Evolutionary conservation across 2,888 invertebrate species (phyloP).

Genomic region (Epistrophe eligans): DNA sequence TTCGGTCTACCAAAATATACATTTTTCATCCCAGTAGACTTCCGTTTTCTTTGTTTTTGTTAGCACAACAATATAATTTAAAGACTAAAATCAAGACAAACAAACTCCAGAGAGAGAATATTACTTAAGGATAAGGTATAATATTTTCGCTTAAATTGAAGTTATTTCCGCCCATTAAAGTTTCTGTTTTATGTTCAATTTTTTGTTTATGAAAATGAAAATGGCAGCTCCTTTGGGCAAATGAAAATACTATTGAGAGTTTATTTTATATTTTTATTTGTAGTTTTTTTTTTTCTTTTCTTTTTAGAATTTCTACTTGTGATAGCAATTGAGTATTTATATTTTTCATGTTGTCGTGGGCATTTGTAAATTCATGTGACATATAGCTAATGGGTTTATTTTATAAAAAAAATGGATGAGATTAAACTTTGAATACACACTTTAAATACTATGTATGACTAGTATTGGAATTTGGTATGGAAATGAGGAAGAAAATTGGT

Average conservation of each 20-base stretch:
- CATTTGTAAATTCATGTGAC: neutral
- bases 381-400: neutral
- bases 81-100: conserved; percentile 1
- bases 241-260: neutral
- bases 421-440: too few relatives aligned
- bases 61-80: neutral
- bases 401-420: too few relatives aligned
- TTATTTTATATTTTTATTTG: neutral
- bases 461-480: too few relatives aligned
- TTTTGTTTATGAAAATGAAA: neutral
- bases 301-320: neutral
- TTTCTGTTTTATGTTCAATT: conserved; percentile 3
- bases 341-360: neutral
- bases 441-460: too few relatives aligned
- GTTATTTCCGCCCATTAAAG: neutral
- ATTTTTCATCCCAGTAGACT: conserved; percentile 1
- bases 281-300: neutral
- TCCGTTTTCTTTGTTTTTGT: neutral
- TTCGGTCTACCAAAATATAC: neutral
- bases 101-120: neutral
- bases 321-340: neutral
- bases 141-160: neutral
- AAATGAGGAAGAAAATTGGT: too few relatives aligned
- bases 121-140: neutral
- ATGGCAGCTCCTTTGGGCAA: neutral